Evolutionary conservation across 2,888 invertebrate genomes (phyloP), one percentile per base, ranked within the genome.

Genomic region (Zygothrica quintamaculata): DNA sequence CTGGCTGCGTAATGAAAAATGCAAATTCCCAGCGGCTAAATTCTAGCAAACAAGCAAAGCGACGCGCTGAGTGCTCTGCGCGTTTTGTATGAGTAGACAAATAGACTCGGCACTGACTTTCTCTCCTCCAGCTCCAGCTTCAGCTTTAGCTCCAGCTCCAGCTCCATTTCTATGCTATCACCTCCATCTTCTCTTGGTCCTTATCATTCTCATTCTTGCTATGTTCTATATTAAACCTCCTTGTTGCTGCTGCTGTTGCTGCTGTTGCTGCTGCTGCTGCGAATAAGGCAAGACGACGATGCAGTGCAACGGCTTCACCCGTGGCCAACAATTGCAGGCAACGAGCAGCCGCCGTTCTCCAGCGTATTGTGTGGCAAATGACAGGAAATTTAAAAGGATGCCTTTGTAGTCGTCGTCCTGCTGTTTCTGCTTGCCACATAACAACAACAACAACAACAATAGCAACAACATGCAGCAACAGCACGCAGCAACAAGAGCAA

Each of bases 1-100:
- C 74, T 71, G 75, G 74, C 71, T 81, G 80, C 78, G 88, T 88
- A 88, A 88, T 88, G 89, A 88, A 88, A 88, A 89, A 88, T 88
- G 88, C 87, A 88, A 88, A 88, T 89, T 88, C 88, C 88, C 88
- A 84, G 75, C 79, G 88, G 88, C 89, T 84, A 89, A 89, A 88
- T 89, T 88, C 88, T 78, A 84, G 80, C 89, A 88, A 89, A 84
- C 84, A 84, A 86, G 85, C 79, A 85, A 82, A 79, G 73, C 85
- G 77, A 76, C 81, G 81, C 84, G 76, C 78, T 74, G 81, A 78
- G 74, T 65, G 66, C 70, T 70, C 48, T 40, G 61, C 64, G 58
- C 60, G 64, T 68, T 73, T 65, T 70, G 61, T 74, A 66, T 71
- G 71, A 76, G 74, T 71, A 70, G 76, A 76, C 76, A 76, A 76